Evolutionary conservation across 2,888 invertebrate genomes (phyloP).

Genomic region (Lottia scabra): DNA sequence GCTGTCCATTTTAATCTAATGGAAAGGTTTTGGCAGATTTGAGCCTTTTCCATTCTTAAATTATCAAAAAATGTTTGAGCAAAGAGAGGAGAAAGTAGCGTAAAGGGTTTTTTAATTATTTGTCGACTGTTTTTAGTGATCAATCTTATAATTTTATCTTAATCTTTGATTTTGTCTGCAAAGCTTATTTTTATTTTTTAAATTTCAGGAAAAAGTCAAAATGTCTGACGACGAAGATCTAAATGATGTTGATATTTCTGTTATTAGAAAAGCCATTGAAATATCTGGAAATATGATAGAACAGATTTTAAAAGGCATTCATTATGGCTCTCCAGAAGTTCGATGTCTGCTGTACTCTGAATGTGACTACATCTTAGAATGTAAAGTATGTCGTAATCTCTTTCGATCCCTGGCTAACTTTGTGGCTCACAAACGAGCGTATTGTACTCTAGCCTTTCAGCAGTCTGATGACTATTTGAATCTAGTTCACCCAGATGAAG

Average conservation of each 20-base stretch:
- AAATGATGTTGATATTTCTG: conserved; percentile 51
- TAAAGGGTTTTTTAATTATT: no score
- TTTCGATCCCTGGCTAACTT: conserved; percentile 90
- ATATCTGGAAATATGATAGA: conserved; percentile 52
- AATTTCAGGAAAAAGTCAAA: background rate
- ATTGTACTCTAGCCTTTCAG: conserved; percentile 73
- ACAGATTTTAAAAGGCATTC: conserved; percentile 79
- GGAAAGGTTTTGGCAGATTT: no score
- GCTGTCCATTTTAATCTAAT: no score
- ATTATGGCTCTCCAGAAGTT: conserved; percentile 81
- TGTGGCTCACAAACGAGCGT: conserved; percentile 88
- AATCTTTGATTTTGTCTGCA: no score
- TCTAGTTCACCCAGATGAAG: conserved; percentile 71
- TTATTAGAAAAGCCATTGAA: conserved; percentile 51
- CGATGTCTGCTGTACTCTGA: conserved; percentile 82
- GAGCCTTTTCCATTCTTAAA: no score
- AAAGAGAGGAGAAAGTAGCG: no score
- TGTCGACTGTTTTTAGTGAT: no score
- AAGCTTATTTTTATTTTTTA: no score
- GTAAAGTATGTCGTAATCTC: conserved; percentile 86
- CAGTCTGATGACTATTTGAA: conserved; percentile 25
- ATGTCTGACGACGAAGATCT: conserved; percentile 10
- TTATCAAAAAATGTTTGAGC: no score
- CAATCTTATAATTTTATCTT: no score
- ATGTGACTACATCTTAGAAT: conserved; percentile 91